Evolutionary conservation across 1,140 invertebrate genomes (phyloP), one percentile per base, ranked within the genome.

Genomic region (Polyergus mexicanus): DNA sequence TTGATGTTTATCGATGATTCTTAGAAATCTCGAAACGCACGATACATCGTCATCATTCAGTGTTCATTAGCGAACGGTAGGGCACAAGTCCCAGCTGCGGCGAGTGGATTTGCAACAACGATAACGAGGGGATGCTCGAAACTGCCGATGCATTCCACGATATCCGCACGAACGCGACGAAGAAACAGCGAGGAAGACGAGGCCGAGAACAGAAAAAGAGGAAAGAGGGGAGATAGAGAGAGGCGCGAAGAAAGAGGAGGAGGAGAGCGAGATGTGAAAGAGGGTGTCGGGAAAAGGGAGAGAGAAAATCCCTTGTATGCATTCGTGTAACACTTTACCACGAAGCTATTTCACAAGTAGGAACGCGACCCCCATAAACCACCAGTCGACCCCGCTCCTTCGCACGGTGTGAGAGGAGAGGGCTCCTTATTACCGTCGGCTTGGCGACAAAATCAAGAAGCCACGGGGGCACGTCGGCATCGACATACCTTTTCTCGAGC

Each of bases 301-400:
- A 86, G 54, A 89, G 66, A 71, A 69, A 85, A 54, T 83, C 56
- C 66, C 65, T 83, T 88, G 84, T 86, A 84, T 76, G 87, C 69
- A 86, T 86, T 81, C 88, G 88, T 90, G 86, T 90, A 90, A 90
- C 86, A 86, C 86, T 90, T 90, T 86, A 84, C 77, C 74, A 72
- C 65, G 85, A 90, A 88, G 80, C 77, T 75, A 84, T 91, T 91
- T 85, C 77, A 88, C 74, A 88, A 91, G 87, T 87, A 81, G 85
- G 85, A 89, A 91, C 85, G 87, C 89, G 88, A 91, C 90, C 87
- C 90, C 87, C 88, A 90, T 91, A 91, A 91, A 91, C 75, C 84
- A 91, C 74, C 69, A n/a, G 83, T 86, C 87, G 90, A 90, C 90
- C 89, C 88, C 88, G 74, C 84, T 88, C 84, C 80, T 86, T 85